Percentiles rank a stretch among this genome's conserved stretches.
These are phyloP conservation scores for Etheostoma cragini DNA, from an alignment of 2,113 vertebrate species.

Conservation along the genomic window DNA sequence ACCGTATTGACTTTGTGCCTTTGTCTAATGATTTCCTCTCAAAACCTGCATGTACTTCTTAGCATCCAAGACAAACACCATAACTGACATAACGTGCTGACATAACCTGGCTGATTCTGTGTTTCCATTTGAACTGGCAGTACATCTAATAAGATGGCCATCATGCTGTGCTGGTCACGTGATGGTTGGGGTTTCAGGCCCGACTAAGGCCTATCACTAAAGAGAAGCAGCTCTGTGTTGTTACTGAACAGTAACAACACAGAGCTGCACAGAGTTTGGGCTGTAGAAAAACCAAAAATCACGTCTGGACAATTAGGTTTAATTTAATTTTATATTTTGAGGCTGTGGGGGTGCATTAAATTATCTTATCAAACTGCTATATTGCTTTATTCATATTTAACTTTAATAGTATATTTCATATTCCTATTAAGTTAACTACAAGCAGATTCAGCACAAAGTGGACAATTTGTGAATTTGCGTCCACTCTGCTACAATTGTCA, in stretches of 20 bases:
- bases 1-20: slow-evolving; percentile 6
- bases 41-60: not conserved
- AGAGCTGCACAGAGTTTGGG: not conserved
- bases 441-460: not conserved
- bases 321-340: not conserved
- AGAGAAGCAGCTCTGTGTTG: slow-evolving; percentile 1
- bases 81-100: not conserved
- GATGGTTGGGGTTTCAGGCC: not conserved
- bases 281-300: not conserved
- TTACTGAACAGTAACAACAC: slow-evolving; percentile 5
- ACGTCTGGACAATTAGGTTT: slow-evolving; percentile 4
- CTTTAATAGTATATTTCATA: not conserved
- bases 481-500: no score
- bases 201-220: no score
- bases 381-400: not conserved
- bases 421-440: not conserved
- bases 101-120: not conserved
- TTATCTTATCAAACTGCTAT: not conserved
- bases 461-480: no score
- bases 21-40: slow-evolving; percentile 48
- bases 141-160: not conserved
- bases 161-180: not conserved
- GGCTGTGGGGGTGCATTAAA: not conserved
- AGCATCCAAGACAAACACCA: slow-evolving; percentile 28
- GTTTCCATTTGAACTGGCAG: not conserved